A percentile compares a stretch with the other conserved stretches of the same genome.
These are phyloP conservation scores for Mormyrus iriodes DNA, from an alignment of 2,113 vertebrate genomes.

Conservation along the genomic window DNA sequence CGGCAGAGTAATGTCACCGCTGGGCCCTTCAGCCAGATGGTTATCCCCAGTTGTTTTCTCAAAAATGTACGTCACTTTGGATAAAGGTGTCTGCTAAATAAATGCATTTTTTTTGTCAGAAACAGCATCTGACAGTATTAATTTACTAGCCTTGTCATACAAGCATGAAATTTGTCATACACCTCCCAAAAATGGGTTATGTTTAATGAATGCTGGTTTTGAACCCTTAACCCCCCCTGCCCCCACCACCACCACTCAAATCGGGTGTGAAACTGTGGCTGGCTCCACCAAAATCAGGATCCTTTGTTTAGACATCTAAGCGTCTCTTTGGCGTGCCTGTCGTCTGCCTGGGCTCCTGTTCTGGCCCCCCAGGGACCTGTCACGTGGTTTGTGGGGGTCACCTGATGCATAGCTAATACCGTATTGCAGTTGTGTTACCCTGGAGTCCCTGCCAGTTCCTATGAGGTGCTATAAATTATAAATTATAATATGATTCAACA, in stretches of 20 bases:
- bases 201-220: background rate
- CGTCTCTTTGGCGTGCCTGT: background rate
- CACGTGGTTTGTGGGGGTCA: background rate
- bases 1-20: background rate
- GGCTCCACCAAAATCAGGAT: background rate
- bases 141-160: background rate
- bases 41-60: background rate
- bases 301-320: background rate
- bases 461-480: background rate
- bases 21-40: too few species aligned
- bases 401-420: background rate
- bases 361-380: background rate
- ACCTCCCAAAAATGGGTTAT: background rate
- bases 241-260: background rate
- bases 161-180: background rate
- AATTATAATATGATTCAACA: constrained; percentile 5
- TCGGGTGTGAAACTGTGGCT: background rate
- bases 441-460: background rate
- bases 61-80: background rate
- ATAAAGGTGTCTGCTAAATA: background rate
- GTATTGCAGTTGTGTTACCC: background rate
- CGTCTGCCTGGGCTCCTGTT: background rate
- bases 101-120: background rate
- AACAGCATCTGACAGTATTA: background rate
- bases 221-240: background rate